Percentiles rank a stretch among this genome's conserved stretches.
These are phyloP conservation scores for Psilopsiagon aurifrons DNA, from an alignment of 2,113 vertebrate genomes.

Conservation along the genomic window DNA sequence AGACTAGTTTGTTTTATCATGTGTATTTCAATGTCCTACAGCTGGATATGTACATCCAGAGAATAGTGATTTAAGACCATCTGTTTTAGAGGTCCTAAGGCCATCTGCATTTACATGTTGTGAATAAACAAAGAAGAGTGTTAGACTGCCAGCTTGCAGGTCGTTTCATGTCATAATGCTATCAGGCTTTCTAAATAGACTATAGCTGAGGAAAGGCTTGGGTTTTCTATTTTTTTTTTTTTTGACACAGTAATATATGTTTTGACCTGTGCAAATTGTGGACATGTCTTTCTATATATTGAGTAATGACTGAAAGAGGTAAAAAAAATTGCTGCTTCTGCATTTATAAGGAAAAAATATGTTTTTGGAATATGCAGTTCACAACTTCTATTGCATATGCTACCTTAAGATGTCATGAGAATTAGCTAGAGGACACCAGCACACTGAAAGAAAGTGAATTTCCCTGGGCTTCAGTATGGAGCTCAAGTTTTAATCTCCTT, in stretches of 20 bases:
- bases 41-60: not conserved
- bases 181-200: not conserved
- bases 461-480: not conserved
- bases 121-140: not conserved
- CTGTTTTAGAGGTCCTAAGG: not conserved
- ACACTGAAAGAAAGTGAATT: not conserved
- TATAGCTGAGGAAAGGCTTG: not conserved
- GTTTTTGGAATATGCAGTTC: not conserved
- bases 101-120: not conserved
- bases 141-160: not conserved
- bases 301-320: not conserved
- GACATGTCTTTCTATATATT: not conserved
- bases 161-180: not conserved
- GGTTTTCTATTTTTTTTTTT: not conserved
- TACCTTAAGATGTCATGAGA: not conserved
- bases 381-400: not conserved
- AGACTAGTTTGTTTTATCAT: not conserved
- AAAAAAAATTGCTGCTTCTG: not conserved
- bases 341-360: not conserved
- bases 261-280: not conserved
- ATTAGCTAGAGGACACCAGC: not conserved
- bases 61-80: not conserved
- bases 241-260: not conserved
- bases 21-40: not conserved
- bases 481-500: conserved; percentile 33